phyloP scores from a whole-genome alignment of 1,140 invertebrate species.

The Drosophila asahinai region DNA sequence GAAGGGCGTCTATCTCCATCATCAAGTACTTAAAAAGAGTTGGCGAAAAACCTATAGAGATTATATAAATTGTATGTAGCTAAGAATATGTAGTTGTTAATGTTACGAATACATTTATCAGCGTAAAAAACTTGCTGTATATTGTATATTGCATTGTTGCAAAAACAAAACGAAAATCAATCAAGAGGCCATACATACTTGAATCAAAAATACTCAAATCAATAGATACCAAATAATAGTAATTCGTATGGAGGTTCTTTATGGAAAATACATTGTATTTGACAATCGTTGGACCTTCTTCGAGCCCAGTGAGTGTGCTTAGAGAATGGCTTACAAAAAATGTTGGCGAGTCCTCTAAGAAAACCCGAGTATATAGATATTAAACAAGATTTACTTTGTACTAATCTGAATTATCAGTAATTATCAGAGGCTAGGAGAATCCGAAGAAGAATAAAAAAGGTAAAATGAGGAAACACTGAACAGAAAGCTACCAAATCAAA shows the following conservation, averaged over 20 bases:
- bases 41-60: slow-evolving; percentile 45
- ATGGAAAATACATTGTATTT: slow-evolving; percentile 17
- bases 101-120: slow-evolving; percentile 53
- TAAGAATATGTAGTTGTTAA: slow-evolving; percentile 48
- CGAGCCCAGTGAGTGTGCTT: slow-evolving; percentile 23
- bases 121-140: slow-evolving; percentile 42
- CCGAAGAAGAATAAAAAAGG: slow-evolving; percentile 13
- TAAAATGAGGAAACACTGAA: slow-evolving; percentile 26
- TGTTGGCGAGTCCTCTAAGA: slow-evolving; percentile 26
- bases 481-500: slow-evolving; percentile 46
- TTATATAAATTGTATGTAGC: slow-evolving; percentile 50
- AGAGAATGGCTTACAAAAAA: slow-evolving; percentile 25
- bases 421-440: slow-evolving; percentile 39
- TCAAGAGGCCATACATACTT: slow-evolving; percentile 42
- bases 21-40: slow-evolving; percentile 25
- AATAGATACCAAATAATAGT: slow-evolving; percentile 8
- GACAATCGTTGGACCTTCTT: slow-evolving; percentile 7
- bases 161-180: slow-evolving; percentile 36
- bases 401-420: slow-evolving; percentile 27
- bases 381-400: slow-evolving; percentile 15
- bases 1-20: slow-evolving; percentile 6
- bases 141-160: slow-evolving; percentile 59
- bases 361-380: slow-evolving; percentile 2
- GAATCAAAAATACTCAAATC: slow-evolving; percentile 7
- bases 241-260: not conserved